Percentiles rank a stretch among this genome's conserved stretches.
These are phyloP conservation scores for Conchocele bisecta DNA, from an alignment of 2,888 invertebrate genomes.

Conservation along the genomic window DNA sequence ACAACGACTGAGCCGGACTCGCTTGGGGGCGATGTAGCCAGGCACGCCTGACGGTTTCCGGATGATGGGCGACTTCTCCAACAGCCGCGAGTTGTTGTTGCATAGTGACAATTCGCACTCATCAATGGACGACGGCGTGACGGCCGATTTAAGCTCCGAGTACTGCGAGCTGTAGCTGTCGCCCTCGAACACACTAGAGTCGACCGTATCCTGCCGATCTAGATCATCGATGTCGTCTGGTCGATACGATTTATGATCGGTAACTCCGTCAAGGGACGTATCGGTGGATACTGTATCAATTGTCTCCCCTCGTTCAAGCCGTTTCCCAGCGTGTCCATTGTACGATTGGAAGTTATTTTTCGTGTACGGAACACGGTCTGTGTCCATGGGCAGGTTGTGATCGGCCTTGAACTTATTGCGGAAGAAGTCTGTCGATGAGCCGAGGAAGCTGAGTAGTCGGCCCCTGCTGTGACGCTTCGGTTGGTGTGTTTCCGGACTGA, in stretches of 20 bases:
- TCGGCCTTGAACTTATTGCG: constrained; percentile 43
- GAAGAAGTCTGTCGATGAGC: constrained; percentile 55
- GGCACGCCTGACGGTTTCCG: no score
- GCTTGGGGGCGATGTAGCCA: no score
- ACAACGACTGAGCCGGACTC: no score
- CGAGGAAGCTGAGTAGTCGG: constrained; percentile 48
- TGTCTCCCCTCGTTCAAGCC: constrained; percentile 50
- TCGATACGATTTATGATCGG: constrained; percentile 22
- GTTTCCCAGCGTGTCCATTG: constrained; percentile 50
- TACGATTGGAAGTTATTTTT: constrained; percentile 21
- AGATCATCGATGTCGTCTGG: constrained; percentile 29
- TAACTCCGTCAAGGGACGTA: constrained; percentile 35
- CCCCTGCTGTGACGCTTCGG: constrained; percentile 47
- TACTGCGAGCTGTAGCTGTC: constrained; percentile 9
- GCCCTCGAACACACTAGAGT: constrained; percentile 45
- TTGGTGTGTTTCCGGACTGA: constrained; percentile 9
- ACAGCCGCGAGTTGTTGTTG: not conserved
- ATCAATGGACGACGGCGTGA: not conserved
- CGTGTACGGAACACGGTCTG: constrained; percentile 50
- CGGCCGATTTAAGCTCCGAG: not conserved
- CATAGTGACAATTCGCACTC: not conserved
- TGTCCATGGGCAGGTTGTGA: constrained; percentile 44
- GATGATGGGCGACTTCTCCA: constrained; percentile 7
- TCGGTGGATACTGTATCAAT: constrained; percentile 56
- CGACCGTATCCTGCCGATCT: constrained; percentile 42